Percentiles rank a stretch among this genome's conserved stretches.
Evolutionary conservation across 1,140 invertebrate species (phyloP).

Genomic region (Gryllus bimaculatus): DNA sequence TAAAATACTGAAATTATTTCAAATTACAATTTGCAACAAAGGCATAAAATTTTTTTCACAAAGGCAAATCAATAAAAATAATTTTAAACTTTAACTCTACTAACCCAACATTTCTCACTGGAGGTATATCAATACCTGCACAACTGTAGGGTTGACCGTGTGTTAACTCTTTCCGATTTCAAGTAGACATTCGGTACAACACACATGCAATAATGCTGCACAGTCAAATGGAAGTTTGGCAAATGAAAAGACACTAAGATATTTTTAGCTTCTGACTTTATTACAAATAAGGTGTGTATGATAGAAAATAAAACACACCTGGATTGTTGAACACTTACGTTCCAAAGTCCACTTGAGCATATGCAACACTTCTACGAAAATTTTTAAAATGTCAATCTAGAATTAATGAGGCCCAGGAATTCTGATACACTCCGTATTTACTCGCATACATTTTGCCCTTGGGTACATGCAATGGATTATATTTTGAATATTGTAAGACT

Average conservation of each 20-base stretch:
- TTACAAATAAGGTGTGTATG: too few relatives aligned
- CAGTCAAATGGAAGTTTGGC: background rate
- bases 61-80: too few relatives aligned
- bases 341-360: background rate
- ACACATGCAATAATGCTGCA: conserved; percentile 16
- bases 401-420: background rate
- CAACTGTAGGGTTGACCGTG: background rate
- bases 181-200: conserved; percentile 20
- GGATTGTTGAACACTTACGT: too few relatives aligned
- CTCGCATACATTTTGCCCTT: background rate
- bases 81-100: too few relatives aligned
- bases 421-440: background rate
- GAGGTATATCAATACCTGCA: background rate
- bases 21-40: too few relatives aligned
- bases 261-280: too few relatives aligned
- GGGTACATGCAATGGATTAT: background rate
- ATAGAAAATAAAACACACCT: too few relatives aligned
- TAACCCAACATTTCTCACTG: background rate
- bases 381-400: background rate
- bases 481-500: too few relatives aligned
- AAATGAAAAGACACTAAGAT: too few relatives aligned
- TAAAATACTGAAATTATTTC: too few relatives aligned
- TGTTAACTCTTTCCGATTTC: conserved; percentile 6
- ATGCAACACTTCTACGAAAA: background rate
- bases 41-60: too few relatives aligned